Evolutionary conservation across 2,797 vertebrate species (phyloP), one percentile per base, ranked within the genome.

Genomic region (Cygnus olor): DNA sequence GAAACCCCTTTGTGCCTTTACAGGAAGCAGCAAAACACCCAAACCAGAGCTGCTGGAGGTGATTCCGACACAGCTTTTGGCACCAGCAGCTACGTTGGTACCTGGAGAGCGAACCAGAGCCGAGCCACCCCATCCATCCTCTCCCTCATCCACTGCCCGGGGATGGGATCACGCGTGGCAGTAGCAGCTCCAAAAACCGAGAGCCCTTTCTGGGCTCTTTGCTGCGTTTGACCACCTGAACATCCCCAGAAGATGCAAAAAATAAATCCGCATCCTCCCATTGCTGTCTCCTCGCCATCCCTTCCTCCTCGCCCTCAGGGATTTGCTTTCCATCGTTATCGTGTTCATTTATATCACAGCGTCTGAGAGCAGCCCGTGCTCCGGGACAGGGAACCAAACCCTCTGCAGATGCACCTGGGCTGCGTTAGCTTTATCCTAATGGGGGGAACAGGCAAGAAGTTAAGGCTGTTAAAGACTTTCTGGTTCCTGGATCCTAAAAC

Each of bases 381-480:
- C 0, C 1, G 57, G 64, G 36, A 36, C 30, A 11, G 65, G 70
- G 84, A 68, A 64, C 6, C 45, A 82, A 36, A 2, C 27, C 14
- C 10, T 6, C 30, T 7, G 1, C 0, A 3, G 16, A 54, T 11
- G 36, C 61, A 30, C 49, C 47, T 5, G 71, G 54, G 53, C 21
- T 0, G 0, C 1, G 1, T 2, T 0, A 13, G 28, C 16, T 57
- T 91, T 70, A n/a, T 38, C 79, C 47, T 65, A 47, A 30, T 0
- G 1, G 14, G 24, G 42, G n/a, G 61, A 64, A 56, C 51, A 69
- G 34, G 25, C 45, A 63, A 74, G 72, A 8, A n/a, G 11, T 18
- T 9, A 49, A 34, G 65, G 44, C 32, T 30, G 47, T 10, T 40
- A 24, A 58, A 72, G 42, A 8, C 4, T 9, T 77, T 40, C 71